Evolutionary conservation across 2,113 vertebrate genomes (phyloP), one percentile per base, ranked within the genome.

Genomic region (Edolisoma coerulescens): DNA sequence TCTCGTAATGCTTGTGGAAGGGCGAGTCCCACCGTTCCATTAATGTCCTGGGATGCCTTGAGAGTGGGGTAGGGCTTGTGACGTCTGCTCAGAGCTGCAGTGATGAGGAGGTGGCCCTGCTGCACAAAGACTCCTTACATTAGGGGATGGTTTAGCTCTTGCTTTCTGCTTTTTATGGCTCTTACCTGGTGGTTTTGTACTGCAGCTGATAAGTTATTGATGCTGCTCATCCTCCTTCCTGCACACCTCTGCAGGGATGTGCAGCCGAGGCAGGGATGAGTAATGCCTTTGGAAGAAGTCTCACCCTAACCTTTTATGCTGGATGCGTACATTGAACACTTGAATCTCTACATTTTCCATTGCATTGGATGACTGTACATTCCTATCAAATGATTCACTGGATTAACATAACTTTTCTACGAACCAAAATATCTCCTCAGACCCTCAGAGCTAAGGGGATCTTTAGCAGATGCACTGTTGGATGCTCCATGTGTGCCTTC

Each of bases 341-440:
- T 63, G 11, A 91, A 97, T 83, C 95, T 94, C 91, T 83, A 61
- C 41, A 33, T 92, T 97, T 97, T 96, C 97, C 91, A 60, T 69
- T 81, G 95, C 93, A 68, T 81, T 80, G 86, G 80, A 89, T 95
- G 97, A 97, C 90, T 97, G 50, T 93, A 77, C 97, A 84, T 97
- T 97, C 95, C 94, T 96, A 74, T 61, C 82, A 82, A 84, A 45
- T 97, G 97, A 97, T 93, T 98, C 97, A 97, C 20, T 87, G 67
- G 63, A 92, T 97, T 86, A 97, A 92, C 96, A 94, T 93, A 70
- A 79, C 90, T 96, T 83, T 59, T 65, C 63, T 90, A 3, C 2
- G 6, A 93, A 71, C 90, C 70, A 32, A 52, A 96, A 80, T 60
- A 68, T 44, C 84, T 95, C 74, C 59, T 50, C 82, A 74, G 94